Evolutionary conservation across 1,140 invertebrate species (phyloP).

Genomic region (Triops cancriformis): DNA sequence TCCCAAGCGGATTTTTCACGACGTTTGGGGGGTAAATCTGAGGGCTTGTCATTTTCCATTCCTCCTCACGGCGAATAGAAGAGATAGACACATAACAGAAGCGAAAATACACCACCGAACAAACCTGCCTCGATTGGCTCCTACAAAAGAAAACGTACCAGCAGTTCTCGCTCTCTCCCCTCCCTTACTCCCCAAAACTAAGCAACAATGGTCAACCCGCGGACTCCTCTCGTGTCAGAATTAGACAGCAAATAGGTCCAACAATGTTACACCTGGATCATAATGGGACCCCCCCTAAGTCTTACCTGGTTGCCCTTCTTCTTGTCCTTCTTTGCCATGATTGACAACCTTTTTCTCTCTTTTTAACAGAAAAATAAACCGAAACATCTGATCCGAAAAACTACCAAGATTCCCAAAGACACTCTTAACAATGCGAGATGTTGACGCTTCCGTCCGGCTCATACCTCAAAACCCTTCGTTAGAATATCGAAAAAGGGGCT

Average conservation of each 20-base stretch:
- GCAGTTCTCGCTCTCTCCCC: no score
- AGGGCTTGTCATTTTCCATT: conserved; percentile 10
- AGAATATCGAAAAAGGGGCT: not conserved
- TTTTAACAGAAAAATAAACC: not conserved
- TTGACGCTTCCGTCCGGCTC: not conserved
- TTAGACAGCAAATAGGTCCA: conserved; percentile 10
- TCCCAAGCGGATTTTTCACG: conserved; percentile 1
- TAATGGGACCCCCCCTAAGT: not conserved
- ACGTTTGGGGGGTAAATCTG: conserved; percentile 9
- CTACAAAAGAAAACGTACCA: not conserved
- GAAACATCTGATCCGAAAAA: not conserved
- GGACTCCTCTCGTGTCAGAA: conserved; percentile 9
- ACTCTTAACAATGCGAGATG: not conserved
- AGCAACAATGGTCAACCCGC: not conserved
- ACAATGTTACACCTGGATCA: conserved; percentile 13
- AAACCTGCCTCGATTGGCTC: conserved; percentile 3
- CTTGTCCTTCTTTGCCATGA: not conserved
- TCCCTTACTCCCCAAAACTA: not conserved
- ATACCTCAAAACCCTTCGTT: not conserved
- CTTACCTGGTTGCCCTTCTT: not conserved
- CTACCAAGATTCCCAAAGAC: not conserved
- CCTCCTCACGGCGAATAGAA: not conserved
- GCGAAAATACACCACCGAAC: not conserved
- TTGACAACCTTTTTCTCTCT: not conserved
- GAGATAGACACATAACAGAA: conserved; percentile 10